These are phyloP conservation scores for Neoniphon sammara DNA, from an alignment of 2,797 vertebrate species.

Conservation along the genomic window DNA sequence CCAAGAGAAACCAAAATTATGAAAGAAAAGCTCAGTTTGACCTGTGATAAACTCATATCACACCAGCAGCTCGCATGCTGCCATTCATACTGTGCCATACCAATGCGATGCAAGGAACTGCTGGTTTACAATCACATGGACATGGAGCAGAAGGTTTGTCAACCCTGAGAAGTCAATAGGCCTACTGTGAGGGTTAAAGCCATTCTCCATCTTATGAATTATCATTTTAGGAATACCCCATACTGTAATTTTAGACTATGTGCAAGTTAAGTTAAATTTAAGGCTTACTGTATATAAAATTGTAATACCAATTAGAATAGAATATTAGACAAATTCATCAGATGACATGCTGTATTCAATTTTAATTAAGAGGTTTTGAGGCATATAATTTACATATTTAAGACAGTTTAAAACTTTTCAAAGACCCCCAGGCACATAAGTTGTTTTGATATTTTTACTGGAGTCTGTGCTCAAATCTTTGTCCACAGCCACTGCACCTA, in stretches of 20 bases:
- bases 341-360: too few relatives aligned
- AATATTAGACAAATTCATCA: too few relatives aligned
- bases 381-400: too few relatives aligned
- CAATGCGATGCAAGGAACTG: constrained; percentile 69
- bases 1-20: constrained; percentile 46
- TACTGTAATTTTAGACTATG: background rate
- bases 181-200: background rate
- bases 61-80: constrained; percentile 79
- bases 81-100: constrained; percentile 64
- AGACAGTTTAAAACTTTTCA: too few relatives aligned
- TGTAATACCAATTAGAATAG: too few relatives aligned
- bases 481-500: constrained; percentile 72
- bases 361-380: too few relatives aligned
- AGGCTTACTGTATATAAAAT: too few relatives aligned
- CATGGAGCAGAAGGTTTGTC: constrained; percentile 63
- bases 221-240: too few relatives aligned
- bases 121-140: constrained; percentile 67
- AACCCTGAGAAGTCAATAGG: background rate
- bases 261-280: too few relatives aligned
- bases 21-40: constrained; percentile 66
- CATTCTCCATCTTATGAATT: too few relatives aligned
- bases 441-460: background rate
- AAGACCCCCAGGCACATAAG: background rate
- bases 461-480: constrained; percentile 9
- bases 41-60: constrained; percentile 58